Percentiles rank a stretch among this genome's conserved stretches.
phyloP scores from a whole-genome alignment of 1,140 invertebrate genomes.

The Zophobas atratus region DNA sequence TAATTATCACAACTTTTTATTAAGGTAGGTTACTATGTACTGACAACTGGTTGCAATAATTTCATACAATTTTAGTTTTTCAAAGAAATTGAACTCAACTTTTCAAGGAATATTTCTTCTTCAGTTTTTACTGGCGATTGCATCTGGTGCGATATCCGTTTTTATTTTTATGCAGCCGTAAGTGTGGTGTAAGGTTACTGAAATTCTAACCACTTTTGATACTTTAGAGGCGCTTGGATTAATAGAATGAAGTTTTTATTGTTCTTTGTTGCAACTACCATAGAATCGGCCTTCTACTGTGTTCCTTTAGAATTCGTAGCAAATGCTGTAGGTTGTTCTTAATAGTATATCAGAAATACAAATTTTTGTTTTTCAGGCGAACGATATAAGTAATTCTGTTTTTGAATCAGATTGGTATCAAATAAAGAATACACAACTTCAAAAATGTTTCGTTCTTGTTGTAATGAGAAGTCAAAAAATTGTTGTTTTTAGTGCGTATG shows the following conservation, averaged over 20 bases:
- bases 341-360: too few relatives aligned
- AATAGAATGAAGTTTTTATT: neutral
- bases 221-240: neutral
- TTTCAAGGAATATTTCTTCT: neutral
- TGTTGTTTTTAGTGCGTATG: constrained; percentile 1
- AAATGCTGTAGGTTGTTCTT: neutral
- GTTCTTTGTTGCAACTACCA: neutral
- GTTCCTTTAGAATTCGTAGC: neutral
- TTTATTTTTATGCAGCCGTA: constrained; percentile 21
- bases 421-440: neutral
- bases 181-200: neutral
- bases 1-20: neutral
- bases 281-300: constrained; percentile 3
- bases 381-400: neutral
- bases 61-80: neutral
- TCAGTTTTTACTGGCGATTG: neutral
- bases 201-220: neutral
- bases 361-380: neutral
- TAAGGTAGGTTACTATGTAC: neutral
- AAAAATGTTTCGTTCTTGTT: constrained; percentile 1
- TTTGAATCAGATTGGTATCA: neutral
- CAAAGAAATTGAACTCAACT: neutral
- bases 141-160: neutral
- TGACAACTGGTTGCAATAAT: neutral
- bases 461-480: constrained; percentile 2